Evolutionary conservation across 64 coral and sea anemone species (phyloP).

Genomic region (Montipora capricornis): DNA sequence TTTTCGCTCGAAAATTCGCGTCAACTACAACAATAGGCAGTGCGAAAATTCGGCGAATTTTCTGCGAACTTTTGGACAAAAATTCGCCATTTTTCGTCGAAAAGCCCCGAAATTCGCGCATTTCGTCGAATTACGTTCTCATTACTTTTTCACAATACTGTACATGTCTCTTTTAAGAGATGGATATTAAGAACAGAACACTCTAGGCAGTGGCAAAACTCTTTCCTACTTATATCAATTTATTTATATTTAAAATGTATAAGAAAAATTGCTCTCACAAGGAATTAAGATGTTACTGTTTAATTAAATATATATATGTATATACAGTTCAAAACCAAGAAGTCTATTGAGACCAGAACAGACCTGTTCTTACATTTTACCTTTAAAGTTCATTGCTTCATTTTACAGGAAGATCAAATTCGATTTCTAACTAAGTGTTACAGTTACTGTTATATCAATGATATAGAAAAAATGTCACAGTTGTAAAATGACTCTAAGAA

Average conservation of each 20-base stretch:
- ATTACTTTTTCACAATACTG: no score
- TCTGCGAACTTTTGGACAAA: no score
- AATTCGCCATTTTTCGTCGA: no score
- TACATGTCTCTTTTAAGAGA: not conserved
- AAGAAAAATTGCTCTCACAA: slow-evolving; percentile 1
- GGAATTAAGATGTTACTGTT: not conserved
- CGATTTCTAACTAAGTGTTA: slow-evolving; percentile 13
- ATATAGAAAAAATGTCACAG: slow-evolving; percentile 7
- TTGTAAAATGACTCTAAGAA: slow-evolving; percentile 7
- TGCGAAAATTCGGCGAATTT: no score
- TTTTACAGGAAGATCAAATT: slow-evolving; percentile 5
- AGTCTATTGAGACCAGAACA: not conserved
- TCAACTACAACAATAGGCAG: no score
- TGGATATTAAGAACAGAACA: not conserved
- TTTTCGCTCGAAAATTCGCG: no score
- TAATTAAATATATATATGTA: not conserved
- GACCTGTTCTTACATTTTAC: slow-evolving; percentile 7
- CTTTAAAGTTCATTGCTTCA: not conserved
- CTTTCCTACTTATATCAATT: slow-evolving; percentile 9
- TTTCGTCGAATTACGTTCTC: no score
- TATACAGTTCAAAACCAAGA: slow-evolving; percentile 6
- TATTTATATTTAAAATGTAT: slow-evolving; percentile 9
- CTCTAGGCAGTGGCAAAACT: not conserved
- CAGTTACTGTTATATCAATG: slow-evolving; percentile 10
- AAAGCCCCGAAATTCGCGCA: no score